A percentile compares a stretch with the other conserved stretches of the same genome.
Evolutionary conservation across 2,797 vertebrate genomes (phyloP).

Genomic region (Fistularia tabacaria): DNA sequence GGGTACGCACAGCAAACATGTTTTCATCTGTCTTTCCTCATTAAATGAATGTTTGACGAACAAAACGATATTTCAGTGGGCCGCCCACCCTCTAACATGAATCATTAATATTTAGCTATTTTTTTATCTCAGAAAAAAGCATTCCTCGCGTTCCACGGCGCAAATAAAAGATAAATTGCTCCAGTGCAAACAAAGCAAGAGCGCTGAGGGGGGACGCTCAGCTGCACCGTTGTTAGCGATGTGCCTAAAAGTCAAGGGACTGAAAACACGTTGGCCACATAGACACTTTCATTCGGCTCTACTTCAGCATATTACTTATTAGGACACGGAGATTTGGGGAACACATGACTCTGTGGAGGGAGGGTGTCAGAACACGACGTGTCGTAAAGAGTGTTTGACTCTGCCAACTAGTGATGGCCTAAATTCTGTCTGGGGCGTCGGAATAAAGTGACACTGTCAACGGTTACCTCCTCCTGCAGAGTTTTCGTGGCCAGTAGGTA

Average conservation of each 20-base stretch:
- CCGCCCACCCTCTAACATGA: constrained; percentile 15
- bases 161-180: constrained; percentile 39
- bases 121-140: constrained; percentile 53
- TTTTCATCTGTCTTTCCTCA: constrained; percentile 9
- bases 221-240: background rate
- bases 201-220: constrained; percentile 23
- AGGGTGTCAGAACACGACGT: too few relatives aligned
- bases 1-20: constrained; percentile 17
- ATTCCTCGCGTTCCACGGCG: constrained; percentile 65
- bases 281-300: too few relatives aligned
- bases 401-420: constrained; percentile 44
- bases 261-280: background rate
- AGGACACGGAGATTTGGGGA: too few relatives aligned
- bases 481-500: constrained; percentile 68
- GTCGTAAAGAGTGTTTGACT: too few relatives aligned
- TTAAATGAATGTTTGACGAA: constrained; percentile 35
- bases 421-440: constrained; percentile 6
- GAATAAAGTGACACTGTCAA: background rate
- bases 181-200: constrained; percentile 34
- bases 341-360: too few relatives aligned
- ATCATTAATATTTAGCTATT: constrained; percentile 36
- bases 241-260: background rate
- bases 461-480: constrained; percentile 87
- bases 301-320: too few relatives aligned
- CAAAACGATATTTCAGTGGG: constrained; percentile 10